Evolutionary conservation across 2,888 invertebrate genomes (phyloP).

Genomic region (Exocentrus adspersus): DNA sequence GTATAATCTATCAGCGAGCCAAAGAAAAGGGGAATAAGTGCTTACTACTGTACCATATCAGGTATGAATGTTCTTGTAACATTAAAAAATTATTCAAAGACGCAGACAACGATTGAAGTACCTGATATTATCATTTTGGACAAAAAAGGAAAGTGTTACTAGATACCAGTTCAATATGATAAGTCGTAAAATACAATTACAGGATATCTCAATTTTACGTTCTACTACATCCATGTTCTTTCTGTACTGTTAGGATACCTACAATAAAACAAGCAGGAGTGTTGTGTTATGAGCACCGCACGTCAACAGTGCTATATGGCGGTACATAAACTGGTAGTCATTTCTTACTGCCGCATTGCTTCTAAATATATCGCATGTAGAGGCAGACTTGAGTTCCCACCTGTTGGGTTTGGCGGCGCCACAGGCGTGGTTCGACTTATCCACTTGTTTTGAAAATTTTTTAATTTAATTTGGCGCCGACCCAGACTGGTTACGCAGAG

Average conservation of each 20-base stretch:
- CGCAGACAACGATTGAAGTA: too few relatives aligned
- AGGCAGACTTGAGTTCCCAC: slow-evolving; percentile 53
- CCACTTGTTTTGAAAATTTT: slow-evolving; percentile 54
- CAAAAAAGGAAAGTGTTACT: too few relatives aligned
- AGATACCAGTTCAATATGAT: too few relatives aligned
- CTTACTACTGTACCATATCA: too few relatives aligned
- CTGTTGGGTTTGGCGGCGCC: slow-evolving; percentile 61
- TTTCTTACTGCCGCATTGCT: slow-evolving; percentile 31
- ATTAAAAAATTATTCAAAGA: too few relatives aligned
- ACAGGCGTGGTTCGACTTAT: slow-evolving; percentile 57
- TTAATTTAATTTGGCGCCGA: slow-evolving; percentile 52
- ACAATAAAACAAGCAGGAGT: too few relatives aligned
- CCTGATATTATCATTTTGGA: too few relatives aligned
- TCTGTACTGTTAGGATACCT: too few relatives aligned
- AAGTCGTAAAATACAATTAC: too few relatives aligned
- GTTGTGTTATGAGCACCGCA: background rate
- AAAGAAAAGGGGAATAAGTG: background rate
- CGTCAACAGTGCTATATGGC: background rate
- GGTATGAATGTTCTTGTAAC: too few relatives aligned
- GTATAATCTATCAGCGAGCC: slow-evolving; percentile 8
- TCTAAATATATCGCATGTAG: slow-evolving; percentile 31
- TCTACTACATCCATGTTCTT: too few relatives aligned
- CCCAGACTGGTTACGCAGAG: slow-evolving; percentile 31
- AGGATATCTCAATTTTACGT: too few relatives aligned
- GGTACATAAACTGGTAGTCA: slow-evolving; percentile 20